Base-by-base conservation (phyloP, 2,888 invertebrate genomes). In the Fragum fragum region DNA sequence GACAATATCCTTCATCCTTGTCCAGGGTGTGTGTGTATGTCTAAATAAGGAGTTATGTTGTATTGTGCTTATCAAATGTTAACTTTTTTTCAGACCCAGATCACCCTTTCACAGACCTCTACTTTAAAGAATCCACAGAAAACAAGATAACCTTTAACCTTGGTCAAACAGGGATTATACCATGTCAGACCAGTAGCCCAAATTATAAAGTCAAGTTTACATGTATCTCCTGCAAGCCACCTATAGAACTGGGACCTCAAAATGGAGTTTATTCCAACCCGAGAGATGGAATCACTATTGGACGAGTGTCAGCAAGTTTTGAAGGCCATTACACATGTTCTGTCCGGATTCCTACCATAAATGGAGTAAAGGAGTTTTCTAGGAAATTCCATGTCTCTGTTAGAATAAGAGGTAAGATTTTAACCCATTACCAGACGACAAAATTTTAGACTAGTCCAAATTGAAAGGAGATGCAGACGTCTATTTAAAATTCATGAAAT, bases 101-200 rank as follows among this genome's bases (percentile, higher is more conserved):
- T 0, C 77, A 85, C 32, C 76, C 88, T 9, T 86, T 86, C 47
- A 69, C 77, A 7, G 66, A 79, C 11, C 55, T 14, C 14, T 26
- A 42, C 47, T 69, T 66, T 36, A 29, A 76, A 1, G 76, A 75
- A 16, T 61, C 57, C 3, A 42, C 74, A 3, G 42, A 39, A n/a
- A 72, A 73, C 23, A 70, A 72, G 5, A 84, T 68, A 53, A 53
- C 63, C 23, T 26, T 81, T 28, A 55, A 36, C 7, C 53, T 88
- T 1, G 76, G 82, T 32, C 76, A 79, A 28, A 52, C 47, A 7
- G 76, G 70, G 16, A 47, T 79, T n/a, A 63, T 91, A 11, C 87
- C 88, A 0, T 91, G 91, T 53, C 71, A 78, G 28, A 85, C 87
- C 9, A 85, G 89, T n/a, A 79, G 87, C 39, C 90, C 90, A 0